Evolutionary conservation across 2,888 invertebrate species (phyloP).

Genomic region (Trichogramma evanescens): DNA sequence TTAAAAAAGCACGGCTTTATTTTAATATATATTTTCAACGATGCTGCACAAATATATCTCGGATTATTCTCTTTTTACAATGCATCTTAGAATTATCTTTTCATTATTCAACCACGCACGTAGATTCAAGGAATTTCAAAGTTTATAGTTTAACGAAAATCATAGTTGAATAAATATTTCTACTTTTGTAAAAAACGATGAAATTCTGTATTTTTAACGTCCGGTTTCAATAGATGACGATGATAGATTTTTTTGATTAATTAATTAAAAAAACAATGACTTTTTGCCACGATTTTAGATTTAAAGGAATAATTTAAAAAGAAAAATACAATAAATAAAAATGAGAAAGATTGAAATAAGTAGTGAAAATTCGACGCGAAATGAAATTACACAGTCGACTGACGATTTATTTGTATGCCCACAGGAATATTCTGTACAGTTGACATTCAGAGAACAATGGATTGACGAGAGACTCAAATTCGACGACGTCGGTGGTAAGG

Average conservation of each 20-base stretch:
- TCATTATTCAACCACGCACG: constrained; percentile 1
- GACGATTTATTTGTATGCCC: constrained; percentile 42
- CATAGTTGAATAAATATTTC: no score
- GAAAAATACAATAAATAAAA: not conserved
- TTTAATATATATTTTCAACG: no score
- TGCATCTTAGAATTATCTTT: constrained; percentile 11
- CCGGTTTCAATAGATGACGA: not conserved
- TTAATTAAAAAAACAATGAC: not conserved
- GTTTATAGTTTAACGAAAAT: no score
- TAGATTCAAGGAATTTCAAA: constrained; percentile 4
- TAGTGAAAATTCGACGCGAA: constrained; percentile 6
- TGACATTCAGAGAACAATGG: constrained; percentile 97
- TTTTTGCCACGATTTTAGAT: constrained; percentile 7
- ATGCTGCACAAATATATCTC: not conserved
- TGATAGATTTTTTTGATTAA: no score
- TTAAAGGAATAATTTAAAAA: constrained; percentile 1
- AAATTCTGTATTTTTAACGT: constrained; percentile 1
- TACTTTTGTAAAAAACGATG: no score
- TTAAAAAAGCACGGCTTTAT: no score
- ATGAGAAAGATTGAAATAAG: not conserved
- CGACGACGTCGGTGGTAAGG: constrained; percentile 75
- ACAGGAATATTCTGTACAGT: constrained; percentile 95
- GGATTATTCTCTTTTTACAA: constrained; percentile 3
- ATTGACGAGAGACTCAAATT: constrained; percentile 85
- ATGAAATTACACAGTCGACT: not conserved